These are phyloP conservation scores for Pseudococcus jackbeardsleyi DNA, from an alignment of 2,888 invertebrate species.

Conservation along the genomic window DNA sequence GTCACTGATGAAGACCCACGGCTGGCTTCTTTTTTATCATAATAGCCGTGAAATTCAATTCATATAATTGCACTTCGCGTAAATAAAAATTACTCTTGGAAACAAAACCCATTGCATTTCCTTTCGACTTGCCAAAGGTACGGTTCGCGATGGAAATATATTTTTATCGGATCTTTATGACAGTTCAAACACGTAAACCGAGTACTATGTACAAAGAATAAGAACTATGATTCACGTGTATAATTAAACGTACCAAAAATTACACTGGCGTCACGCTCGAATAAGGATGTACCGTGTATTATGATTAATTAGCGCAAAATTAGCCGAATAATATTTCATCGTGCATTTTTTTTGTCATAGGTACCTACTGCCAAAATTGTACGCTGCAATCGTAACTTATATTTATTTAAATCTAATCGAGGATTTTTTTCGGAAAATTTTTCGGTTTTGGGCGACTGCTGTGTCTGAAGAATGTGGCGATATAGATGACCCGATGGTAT, in stretches of 20 bases:
- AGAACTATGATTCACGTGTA: not conserved
- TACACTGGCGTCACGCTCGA: conserved; percentile 24
- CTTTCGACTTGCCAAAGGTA: not conserved
- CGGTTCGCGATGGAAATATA: not conserved
- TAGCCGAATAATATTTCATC: conserved; percentile 1
- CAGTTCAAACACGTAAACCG: conserved; percentile 33
- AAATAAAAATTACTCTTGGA: conserved; percentile 27
- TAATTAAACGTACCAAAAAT: conserved; percentile 43
- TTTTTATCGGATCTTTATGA: conserved; percentile 40
- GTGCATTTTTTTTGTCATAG: not conserved
- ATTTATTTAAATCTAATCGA: not conserved
- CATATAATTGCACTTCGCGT: conserved; percentile 39
- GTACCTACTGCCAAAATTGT: not conserved
- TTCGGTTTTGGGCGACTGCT: not conserved
- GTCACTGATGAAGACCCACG: conserved; percentile 27
- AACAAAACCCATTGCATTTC: conserved; percentile 20
- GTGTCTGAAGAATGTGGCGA: conserved; percentile 4
- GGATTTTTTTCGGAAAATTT: not conserved
- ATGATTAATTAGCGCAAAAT: conserved; percentile 28
- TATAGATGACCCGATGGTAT: conserved; percentile 32
- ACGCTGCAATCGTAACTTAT: not conserved
- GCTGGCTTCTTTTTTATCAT: conserved; percentile 15
- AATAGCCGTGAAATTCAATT: conserved; percentile 49
- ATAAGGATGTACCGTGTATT: conserved; percentile 35
- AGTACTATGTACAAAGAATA: conserved; percentile 13